Base-by-base conservation (phyloP, 2,888 invertebrate genomes). In the Drosophila meridionalis region DNA sequence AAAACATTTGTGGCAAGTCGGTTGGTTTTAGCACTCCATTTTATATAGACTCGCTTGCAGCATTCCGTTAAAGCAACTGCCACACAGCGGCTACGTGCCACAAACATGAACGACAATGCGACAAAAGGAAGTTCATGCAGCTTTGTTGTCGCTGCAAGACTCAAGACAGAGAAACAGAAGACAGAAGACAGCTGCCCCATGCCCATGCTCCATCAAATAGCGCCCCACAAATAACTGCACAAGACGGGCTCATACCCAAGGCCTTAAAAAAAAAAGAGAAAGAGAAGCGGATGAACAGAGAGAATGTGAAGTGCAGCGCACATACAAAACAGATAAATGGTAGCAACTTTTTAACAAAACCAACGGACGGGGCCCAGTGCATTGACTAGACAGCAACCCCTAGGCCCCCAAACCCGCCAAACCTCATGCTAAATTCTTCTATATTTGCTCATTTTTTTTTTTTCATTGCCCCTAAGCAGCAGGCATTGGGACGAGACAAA, bases 271-370 rank as follows among this genome's bases (percentile, higher is more conserved):
- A 53, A 64, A 36, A 53, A 11, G 34, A 50, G 43, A 9, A 36
- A 11, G n/a, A 50, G 40, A 26, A 60, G 55, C 43, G 69, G 57
- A 76, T 76, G 76, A 48, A 55, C 69, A 60, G 55, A 61, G 59
- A 66, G 70, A 74, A 64, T 78, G 66, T 63, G 80, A 57, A 69
- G 64, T 72, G 66, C 58, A 57, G 59, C 59, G 50, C 63, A 82
- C 73, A 74, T 73, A 89, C 83, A 87, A 84, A 89, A 79, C 89
- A 82, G 87, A 89, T 88, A 90, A 90, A 84, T 87, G 87, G 66
- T 86, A 61, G 78, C 82, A 83, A 87, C 73, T 81, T 87, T 89
- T 89, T 78, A 81, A 87, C 89, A 88, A 78, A 87, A 79, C 83
- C 73, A 69, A 64, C 68, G 76, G 69, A 82, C 60, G 69, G 64